Evolutionary conservation across 2,888 invertebrate species (phyloP), one percentile per base, ranked within the genome.

Genomic region (Pyrrhia umbra): DNA sequence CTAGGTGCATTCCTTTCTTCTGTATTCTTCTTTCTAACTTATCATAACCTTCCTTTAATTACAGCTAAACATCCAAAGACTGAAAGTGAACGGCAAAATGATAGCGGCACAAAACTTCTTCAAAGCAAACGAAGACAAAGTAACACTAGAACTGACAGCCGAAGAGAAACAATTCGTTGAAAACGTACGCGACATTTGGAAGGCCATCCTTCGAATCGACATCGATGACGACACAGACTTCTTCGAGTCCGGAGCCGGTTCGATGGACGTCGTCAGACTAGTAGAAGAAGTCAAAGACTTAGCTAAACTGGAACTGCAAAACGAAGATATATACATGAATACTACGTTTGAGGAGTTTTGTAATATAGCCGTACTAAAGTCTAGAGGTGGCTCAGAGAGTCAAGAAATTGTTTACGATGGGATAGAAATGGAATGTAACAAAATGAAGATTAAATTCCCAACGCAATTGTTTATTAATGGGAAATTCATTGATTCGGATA

Each of bases 211-310:
- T 0, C 97, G 97, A 79, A 94, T 96, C 0, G 96, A 97, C 2
- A 95, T 97, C 6, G 96, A 97, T 9, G 96, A 96, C 8, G 96
- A 96, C 2, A 98, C 98, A 0, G 99, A 99, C 86, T 99, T 99
- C 94, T 99, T 99, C 90, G 96, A 96, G 0, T 96, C 96, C n/a
- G 99, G 99, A 10, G 99, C 98, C n/a, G 98, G 98, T 0, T 99
- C 99, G 6, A 99, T 99, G 98, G 99, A 99, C 89, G 99, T 99
- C 1, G 98, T 99, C 0, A 95, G 98, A 80, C 88, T 99, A 52
- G 97, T 99, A 0, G 99, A 99, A 91, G 99, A 99, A 93, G 96
- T 99, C 0, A 98, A 98, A 87, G 98, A 98, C 69, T 94, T 97
- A 34, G 96, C 97, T 8, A 96, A 96, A 69, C 91, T 98, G 0